These are phyloP conservation scores for Echinometra lucunter DNA, from an alignment of 53 echinoderm and acorn worm species.

Conservation along the genomic window DNA sequence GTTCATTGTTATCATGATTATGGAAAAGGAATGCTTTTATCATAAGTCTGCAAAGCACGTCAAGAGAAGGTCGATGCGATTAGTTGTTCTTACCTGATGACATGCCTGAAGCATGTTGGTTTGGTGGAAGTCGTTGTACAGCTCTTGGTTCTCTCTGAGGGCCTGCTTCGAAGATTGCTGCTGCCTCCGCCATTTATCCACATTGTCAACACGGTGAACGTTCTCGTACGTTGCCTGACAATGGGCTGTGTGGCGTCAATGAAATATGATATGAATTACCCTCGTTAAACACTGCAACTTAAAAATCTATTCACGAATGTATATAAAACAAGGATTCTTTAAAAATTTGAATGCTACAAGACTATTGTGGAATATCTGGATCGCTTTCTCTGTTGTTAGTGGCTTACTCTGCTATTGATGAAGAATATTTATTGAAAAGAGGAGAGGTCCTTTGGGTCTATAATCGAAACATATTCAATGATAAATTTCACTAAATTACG, in stretches of 20 bases:
- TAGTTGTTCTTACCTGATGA: neutral
- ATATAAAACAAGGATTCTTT: no score
- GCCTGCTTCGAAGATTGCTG: neutral
- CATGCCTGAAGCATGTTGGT: neutral
- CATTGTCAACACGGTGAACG: neutral
- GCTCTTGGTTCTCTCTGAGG: neutral
- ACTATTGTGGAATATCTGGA: neutral
- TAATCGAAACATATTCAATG: no score
- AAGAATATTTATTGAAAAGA: neutral
- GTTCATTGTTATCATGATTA: no score
- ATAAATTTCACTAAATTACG: no score
- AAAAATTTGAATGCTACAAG: neutral
- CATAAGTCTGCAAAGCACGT: neutral
- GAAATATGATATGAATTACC: neutral
- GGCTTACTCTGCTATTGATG: neutral
- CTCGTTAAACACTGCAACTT: neutral
- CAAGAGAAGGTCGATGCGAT: neutral
- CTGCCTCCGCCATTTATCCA: neutral
- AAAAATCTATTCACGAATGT: neutral
- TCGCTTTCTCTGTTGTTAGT: neutral
- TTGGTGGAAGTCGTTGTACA: slow-evolving; percentile 2
- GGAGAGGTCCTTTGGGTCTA: no score
- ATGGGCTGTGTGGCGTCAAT: neutral
- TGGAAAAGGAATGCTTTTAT: neutral
- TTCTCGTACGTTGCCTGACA: slow-evolving; percentile 1